Base-by-base conservation (phyloP, 1,140 invertebrate species). In the Anastrepha ludens region DNA sequence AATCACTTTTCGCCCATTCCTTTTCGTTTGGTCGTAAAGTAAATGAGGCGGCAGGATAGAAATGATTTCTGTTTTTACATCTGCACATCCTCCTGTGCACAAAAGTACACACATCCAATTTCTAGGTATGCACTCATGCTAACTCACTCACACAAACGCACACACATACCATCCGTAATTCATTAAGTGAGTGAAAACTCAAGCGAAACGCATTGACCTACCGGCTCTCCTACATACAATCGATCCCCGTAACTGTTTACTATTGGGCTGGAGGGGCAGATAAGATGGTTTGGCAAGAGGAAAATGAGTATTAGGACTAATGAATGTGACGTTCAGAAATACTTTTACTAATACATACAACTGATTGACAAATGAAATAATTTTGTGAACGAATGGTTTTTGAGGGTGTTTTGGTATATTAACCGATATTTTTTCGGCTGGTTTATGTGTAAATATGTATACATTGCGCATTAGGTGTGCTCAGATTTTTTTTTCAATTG, bases 1-100 rank as follows among this genome's bases (percentile, higher is more conserved):
- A 86, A 86, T 86, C 85, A 86, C 85, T 86, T 62, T 55, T 60
- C 58, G 15, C 58, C 62, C 15, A 9, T 60, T 15, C 74, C 41
- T 55, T 81, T 47, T 13, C 7, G 3, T 81, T 81, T 60, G 60
- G 58, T 20, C 8, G 4, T 17, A 58, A 85, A 85, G n/a, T 85
- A 13, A 39, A 58, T 85, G 55, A 85, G 58, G 50, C 29, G 58
- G 13, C 81, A 58, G 7, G 20, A 20, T 55, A 85, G 15, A 47
- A 74, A 74, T 74, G 39, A 74, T 13, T 74, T 44, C 67, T 47
- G 0, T 59, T 39, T 58, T 20, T n/a, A 17, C 64, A 17, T 58
- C 9, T 9, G 50, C n/a, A 11, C 2, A 29, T 13, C 58, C 41
- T 13, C 41, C 4, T 85, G 29, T 6, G 5, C 64, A 9, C 29